A percentile compares a stretch with the other conserved stretches of the same genome.
Evolutionary conservation across 1,140 invertebrate species (phyloP).

Genomic region (Drosophila funebris): DNA sequence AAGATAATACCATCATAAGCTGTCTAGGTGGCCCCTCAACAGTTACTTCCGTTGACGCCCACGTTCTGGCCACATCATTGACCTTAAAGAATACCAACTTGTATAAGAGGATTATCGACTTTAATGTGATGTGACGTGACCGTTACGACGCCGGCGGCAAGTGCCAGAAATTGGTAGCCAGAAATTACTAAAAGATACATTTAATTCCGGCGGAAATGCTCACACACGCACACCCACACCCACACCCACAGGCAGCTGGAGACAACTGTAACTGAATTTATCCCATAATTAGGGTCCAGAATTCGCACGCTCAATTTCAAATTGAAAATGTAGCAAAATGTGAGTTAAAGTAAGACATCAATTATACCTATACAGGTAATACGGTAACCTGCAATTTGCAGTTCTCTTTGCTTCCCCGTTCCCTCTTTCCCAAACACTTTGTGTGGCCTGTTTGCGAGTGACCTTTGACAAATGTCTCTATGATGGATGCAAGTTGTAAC

Average conservation of each 20-base stretch:
- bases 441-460: slow-evolving; percentile 65
- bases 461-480: slow-evolving; percentile 72
- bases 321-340: slow-evolving; percentile 69
- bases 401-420: not conserved
- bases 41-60: slow-evolving; percentile 71
- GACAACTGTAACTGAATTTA: slow-evolving; percentile 23
- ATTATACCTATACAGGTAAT: slow-evolving; percentile 41
- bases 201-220: slow-evolving; percentile 78
- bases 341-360: slow-evolving; percentile 64
- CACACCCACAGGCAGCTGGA: too few relatives aligned
- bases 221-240: too few relatives aligned
- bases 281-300: slow-evolving; percentile 75
- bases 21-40: slow-evolving; percentile 60
- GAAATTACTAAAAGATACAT: slow-evolving; percentile 45
- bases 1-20: slow-evolving; percentile 27
- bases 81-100: not conserved
- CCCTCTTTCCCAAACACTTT: slow-evolving; percentile 4
- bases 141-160: slow-evolving; percentile 53
- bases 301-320: slow-evolving; percentile 81
- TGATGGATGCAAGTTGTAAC: slow-evolving; percentile 55
- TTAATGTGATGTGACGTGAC: slow-evolving; percentile 66
- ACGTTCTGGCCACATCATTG: slow-evolving; percentile 25
- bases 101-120: slow-evolving; percentile 70
- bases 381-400: slow-evolving; percentile 42
- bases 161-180: slow-evolving; percentile 43